Evolutionary conservation across 2,113 vertebrate genomes (phyloP).

Genomic region (Rhea pennata): DNA sequence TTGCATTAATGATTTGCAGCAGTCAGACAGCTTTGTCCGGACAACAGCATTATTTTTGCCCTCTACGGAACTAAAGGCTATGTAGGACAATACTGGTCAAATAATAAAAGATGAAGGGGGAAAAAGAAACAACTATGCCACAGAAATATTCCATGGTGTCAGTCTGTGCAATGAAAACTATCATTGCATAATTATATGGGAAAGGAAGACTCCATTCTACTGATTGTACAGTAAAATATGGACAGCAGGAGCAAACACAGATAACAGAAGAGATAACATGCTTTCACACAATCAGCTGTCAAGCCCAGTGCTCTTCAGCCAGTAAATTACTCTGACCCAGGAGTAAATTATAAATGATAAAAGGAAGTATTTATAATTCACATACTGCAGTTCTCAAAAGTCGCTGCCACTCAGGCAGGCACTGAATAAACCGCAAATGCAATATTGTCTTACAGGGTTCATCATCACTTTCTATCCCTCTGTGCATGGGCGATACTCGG

Average conservation of each 20-base stretch:
- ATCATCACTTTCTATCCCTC: background rate
- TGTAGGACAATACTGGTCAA: background rate
- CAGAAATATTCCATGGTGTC: background rate
- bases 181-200: background rate
- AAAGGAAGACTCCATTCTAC: background rate
- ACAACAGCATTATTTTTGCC: background rate
- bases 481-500: background rate
- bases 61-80: background rate
- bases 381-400: background rate
- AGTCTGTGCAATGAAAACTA: background rate
- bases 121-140: background rate
- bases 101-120: background rate
- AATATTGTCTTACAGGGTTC: background rate
- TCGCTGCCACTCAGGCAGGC: background rate
- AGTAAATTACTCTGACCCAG: background rate
- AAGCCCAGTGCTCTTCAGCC: background rate
- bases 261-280: background rate
- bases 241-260: background rate
- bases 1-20: background rate
- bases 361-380: background rate
- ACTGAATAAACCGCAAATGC: constrained; percentile 14
- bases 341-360: constrained; percentile 4
- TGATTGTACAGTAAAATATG: background rate
- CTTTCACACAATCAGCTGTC: background rate
- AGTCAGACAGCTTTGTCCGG: background rate